phyloP scores from a whole-genome alignment of 2,113 vertebrate genomes.

The Oryzias melastigma region DNA sequence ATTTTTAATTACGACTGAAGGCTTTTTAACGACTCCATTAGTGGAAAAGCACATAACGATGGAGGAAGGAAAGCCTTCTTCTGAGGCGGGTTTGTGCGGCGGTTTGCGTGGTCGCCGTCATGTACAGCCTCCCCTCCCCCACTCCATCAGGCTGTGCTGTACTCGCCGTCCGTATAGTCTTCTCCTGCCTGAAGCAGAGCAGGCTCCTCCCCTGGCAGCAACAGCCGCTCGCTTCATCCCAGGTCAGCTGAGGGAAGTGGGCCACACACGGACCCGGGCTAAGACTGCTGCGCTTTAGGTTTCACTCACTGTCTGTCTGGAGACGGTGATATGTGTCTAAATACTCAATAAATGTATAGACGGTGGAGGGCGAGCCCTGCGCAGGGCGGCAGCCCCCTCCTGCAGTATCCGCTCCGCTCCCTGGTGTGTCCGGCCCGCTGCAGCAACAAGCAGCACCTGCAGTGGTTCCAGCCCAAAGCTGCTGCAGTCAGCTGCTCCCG shows the following conservation, averaged over 20 bases:
- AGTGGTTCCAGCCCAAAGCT: conserved; percentile 42
- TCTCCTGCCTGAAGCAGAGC: conserved; percentile 49
- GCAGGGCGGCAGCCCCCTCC: conserved; percentile 18
- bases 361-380: conserved; percentile 6
- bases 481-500: conserved; percentile 36
- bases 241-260: conserved; percentile 73
- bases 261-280: conserved; percentile 48
- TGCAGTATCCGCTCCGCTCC: conserved; percentile 50
- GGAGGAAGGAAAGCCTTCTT: too few species aligned
- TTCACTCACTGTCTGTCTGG: too few species aligned
- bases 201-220: conserved; percentile 70
- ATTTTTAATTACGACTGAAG: too few species aligned
- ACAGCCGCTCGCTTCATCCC: conserved; percentile 68
- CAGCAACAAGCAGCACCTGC: conserved; percentile 51
- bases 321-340: too few species aligned
- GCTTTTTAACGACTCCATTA: too few species aligned
- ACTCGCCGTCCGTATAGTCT: conserved; percentile 57
- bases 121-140: conserved; percentile 59
- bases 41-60: too few species aligned
- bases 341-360: background rate
- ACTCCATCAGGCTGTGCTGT: conserved; percentile 36
- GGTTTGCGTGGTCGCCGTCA: conserved; percentile 29
- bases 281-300: too few species aligned
- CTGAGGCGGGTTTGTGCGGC: conserved; percentile 1
- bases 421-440: conserved; percentile 41